Conservation (phyloP, 2,888 invertebrate species). For the Octonoba sinensis region DNA sequence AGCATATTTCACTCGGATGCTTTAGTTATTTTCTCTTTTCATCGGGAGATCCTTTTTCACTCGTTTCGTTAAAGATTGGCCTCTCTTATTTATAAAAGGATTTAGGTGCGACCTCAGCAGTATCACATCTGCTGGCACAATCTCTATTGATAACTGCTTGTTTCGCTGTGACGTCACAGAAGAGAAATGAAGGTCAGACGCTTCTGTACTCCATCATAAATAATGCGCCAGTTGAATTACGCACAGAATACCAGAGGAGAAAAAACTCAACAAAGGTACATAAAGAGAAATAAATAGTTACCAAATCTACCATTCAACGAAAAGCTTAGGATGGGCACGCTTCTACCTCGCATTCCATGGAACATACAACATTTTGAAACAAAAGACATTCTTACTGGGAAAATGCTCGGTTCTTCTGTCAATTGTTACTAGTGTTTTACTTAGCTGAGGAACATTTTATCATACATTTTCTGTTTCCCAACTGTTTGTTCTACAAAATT, state of each 20-base stretch:
- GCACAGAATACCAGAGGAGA: neutral
- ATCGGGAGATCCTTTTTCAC: neutral
- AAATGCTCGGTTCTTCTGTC: neutral
- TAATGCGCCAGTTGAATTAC: neutral
- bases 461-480: neutral
- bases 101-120: neutral
- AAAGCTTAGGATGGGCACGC: no score
- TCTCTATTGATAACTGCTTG: neutral
- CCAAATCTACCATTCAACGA: no score
- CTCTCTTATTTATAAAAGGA: neutral
- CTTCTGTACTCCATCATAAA: slow-evolving; percentile 6
- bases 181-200: slow-evolving; percentile 39
- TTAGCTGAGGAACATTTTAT: neutral
- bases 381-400: slow-evolving; percentile 1
- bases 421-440: neutral
- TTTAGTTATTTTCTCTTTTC: neutral
- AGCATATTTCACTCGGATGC: neutral
- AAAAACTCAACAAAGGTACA: neutral
- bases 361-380: neutral
- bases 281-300: no score
- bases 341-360: neutral
- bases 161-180: neutral
- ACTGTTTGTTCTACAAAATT: neutral
- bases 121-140: slow-evolving; percentile 3
- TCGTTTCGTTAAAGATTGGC: neutral